Conservation (phyloP, 2,113 vertebrate genomes). For the Embiotoca jacksoni region DNA sequence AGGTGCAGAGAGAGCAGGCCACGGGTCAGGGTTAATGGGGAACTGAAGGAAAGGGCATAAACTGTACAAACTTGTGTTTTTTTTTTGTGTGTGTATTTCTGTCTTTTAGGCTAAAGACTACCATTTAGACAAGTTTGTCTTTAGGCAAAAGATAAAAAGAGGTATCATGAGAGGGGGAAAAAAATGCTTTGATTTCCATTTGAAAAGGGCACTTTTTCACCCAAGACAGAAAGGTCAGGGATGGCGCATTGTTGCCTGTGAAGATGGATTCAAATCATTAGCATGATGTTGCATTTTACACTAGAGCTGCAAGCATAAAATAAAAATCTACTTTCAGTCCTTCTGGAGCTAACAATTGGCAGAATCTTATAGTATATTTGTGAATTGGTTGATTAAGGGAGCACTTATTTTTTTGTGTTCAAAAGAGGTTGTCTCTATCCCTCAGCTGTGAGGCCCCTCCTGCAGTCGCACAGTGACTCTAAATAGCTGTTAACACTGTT, state of each 20-base stretch:
- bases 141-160: slow-evolving; percentile 20
- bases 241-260: slow-evolving; percentile 1
- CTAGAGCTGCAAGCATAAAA: not conserved
- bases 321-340: slow-evolving; percentile 4
- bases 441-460: slow-evolving; percentile 20
- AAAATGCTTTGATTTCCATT: slow-evolving; percentile 49
- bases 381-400: not conserved
- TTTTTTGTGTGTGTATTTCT: not conserved
- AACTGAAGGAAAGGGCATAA: not conserved
- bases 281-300: slow-evolving; percentile 14
- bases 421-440: slow-evolving; percentile 3
- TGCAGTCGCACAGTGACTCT: slow-evolving; percentile 23
- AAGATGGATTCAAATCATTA: slow-evolving; percentile 15
- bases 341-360: not conserved
- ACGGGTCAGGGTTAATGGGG: slow-evolving; percentile 2
- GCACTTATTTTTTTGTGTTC: not conserved
- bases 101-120: slow-evolving; percentile 10
- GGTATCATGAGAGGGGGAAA: not conserved
- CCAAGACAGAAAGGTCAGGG: slow-evolving; percentile 47
- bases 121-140: slow-evolving; percentile 14
- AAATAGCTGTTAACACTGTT: slow-evolving; percentile 42
- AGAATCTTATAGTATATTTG: not conserved
- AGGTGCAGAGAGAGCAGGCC: not conserved
- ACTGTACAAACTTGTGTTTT: slow-evolving; percentile 8
- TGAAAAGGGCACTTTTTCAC: slow-evolving; percentile 46